phyloP scores from a whole-genome alignment of 2,888 invertebrate species.

The Eubasilissa splendida region DNA sequence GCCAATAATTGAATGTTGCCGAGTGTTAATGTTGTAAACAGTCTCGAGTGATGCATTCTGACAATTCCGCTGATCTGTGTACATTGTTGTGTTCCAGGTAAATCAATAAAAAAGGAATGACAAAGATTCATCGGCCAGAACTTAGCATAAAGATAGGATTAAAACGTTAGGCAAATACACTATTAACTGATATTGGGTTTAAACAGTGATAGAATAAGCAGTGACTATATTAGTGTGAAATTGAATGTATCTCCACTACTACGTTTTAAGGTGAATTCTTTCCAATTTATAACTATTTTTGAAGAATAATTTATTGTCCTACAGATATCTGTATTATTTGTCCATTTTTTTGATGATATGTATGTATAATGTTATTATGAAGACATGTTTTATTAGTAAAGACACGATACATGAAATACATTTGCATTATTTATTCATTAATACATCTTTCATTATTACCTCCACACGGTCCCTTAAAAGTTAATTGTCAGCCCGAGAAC shows the following conservation, averaged over 20 bases:
- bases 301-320: conserved; percentile 58
- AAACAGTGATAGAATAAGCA: conserved; percentile 58
- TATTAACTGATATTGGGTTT: conserved; percentile 52
- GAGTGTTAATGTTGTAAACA: not conserved
- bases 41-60: not conserved
- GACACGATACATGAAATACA: conserved; percentile 55
- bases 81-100: conserved; percentile 52
- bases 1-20: no score
- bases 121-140: conserved; percentile 52
- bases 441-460: conserved; percentile 36
- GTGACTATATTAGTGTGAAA: conserved; percentile 59
- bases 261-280: conserved; percentile 49
- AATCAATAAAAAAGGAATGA: conserved; percentile 27
- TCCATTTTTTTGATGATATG: conserved; percentile 50
- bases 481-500: no score
- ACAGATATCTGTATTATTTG: conserved; percentile 54
- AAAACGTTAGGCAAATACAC: conserved; percentile 54
- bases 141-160: conserved; percentile 54
- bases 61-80: conserved; percentile 20
- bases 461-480: no score
- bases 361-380: conserved; percentile 48
- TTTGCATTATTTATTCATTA: conserved; percentile 57
- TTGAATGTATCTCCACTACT: conserved; percentile 56
- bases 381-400: conserved; percentile 38
- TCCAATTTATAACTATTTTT: conserved; percentile 56